phyloP scores from a whole-genome alignment of 2,888 invertebrate genomes.

The Drosophila quasianomalipes region DNA sequence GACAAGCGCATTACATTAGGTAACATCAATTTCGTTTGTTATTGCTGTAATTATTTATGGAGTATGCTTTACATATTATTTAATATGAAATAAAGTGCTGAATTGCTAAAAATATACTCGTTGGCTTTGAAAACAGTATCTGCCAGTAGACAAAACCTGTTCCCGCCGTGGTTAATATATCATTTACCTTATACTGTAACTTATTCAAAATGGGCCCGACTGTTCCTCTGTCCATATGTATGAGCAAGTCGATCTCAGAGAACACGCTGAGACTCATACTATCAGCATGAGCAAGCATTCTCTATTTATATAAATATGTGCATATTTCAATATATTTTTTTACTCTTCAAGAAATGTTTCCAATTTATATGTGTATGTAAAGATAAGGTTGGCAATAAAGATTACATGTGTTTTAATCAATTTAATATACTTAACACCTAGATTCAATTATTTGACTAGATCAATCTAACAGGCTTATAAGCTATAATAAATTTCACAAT shows the following conservation, averaged over 20 bases:
- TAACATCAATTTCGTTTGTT: not conserved
- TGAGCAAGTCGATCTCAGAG: no score
- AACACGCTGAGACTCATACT: no score
- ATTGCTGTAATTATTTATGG: not conserved
- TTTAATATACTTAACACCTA: no score
- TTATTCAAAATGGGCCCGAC: not conserved
- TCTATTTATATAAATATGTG: not conserved
- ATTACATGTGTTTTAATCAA: no score
- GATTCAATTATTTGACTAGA: no score
- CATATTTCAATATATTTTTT: not conserved
- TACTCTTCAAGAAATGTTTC: no score
- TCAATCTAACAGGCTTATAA: no score
- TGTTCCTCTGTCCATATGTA: not conserved
- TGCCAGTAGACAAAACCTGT: not conserved
- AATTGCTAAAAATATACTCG: not conserved
- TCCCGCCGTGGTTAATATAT: not conserved
- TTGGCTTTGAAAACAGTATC: rapidly evolving
- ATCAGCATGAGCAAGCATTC: not conserved
- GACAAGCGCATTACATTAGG: not conserved
- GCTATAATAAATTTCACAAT: no score
- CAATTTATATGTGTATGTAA: no score
- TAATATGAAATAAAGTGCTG: not conserved
- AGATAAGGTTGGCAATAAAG: no score
- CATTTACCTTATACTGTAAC: not conserved
- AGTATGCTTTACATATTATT: not conserved